Base-by-base conservation (phyloP, 2,888 invertebrate species). In the Hydraecia micacea region DNA sequence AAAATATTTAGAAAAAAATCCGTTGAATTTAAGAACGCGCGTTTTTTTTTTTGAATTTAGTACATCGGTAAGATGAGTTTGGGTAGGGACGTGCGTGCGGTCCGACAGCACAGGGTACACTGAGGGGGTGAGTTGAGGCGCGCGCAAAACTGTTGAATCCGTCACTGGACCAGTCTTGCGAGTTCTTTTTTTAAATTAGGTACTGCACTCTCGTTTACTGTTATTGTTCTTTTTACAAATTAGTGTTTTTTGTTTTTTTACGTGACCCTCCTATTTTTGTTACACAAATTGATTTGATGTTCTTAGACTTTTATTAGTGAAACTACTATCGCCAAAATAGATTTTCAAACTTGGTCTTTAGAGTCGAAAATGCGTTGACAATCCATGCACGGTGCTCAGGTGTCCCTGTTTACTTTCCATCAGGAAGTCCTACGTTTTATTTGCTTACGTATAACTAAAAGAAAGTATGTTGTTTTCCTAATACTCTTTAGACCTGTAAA, bases 81-180 rank as follows among this genome's bases (percentile, higher is more conserved):
- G 72, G 75, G 82, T 75, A 73, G 79, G 74, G 80, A 88, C 96
- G 95, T 94, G 94, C 93, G 91, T 84, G 85, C 91, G 25, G 83
- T 82, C 68, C 87, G 87, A 83, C 82, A 77, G 88, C 81, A 79
- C 73, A 80, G 82, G 84, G 76, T 87, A 79, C 84, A 95, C 95
- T 95, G 95, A 89, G 89, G 91, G 84, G 91, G 90, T 86, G 90
- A 89, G 91, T 83, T 84, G 91, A 91, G 94, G 96, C 96, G 95
- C 95, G 96, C 96, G 96, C 96, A 96, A 96, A 95, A 95, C 94
- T 94, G 95, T 95, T 95, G 94, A 94, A 93, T 92, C 91, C 91
- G 86, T 88, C 88, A 86, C 81, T 92, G 93, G 93, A 88, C 91
- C 89, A 88, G 87, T 88, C 89, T 83, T 72, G 63, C 28, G 68